phyloP scores from a whole-genome alignment of 1,140 invertebrate genomes.

The Schlechtendalia chinensis region DNA sequence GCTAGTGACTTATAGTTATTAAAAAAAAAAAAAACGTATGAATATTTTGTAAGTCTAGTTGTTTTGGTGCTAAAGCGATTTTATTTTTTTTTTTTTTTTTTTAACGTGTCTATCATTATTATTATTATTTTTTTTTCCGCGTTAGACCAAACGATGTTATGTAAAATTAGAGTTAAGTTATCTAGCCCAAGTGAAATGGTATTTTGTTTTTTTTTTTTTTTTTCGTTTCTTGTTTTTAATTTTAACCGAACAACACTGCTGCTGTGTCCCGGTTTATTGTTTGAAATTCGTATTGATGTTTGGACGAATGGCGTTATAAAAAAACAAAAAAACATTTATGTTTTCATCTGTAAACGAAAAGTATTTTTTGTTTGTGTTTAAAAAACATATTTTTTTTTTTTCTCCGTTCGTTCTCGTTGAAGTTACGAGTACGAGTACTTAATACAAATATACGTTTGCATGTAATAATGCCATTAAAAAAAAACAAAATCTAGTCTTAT shows the following conservation, averaged over 20 bases:
- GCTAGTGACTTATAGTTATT: constrained; percentile 18
- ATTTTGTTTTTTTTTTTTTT: not conserved
- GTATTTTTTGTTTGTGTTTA: constrained; percentile 36
- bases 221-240: too few relatives aligned
- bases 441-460: constrained; percentile 23
- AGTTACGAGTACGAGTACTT: not conserved
- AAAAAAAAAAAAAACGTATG: not conserved
- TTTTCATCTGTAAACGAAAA: constrained; percentile 25
- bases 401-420: constrained; percentile 25
- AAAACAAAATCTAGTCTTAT: too few relatives aligned
- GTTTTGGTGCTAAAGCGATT: constrained; percentile 21
- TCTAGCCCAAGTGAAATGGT: not conserved
- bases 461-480: constrained; percentile 33
- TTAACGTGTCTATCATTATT: too few relatives aligned
- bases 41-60: constrained; percentile 13
- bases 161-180: constrained; percentile 2
- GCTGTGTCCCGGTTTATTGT: too few relatives aligned
- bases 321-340: too few relatives aligned
- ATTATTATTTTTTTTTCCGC: constrained; percentile 9
- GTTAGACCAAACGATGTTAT: not conserved
- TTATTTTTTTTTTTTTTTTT: too few relatives aligned
- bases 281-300: too few relatives aligned
- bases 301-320: too few relatives aligned
- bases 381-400: not conserved
- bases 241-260: too few relatives aligned